phyloP scores from a whole-genome alignment of 2,113 vertebrate species.

The Cynocephalus volans region DNA sequence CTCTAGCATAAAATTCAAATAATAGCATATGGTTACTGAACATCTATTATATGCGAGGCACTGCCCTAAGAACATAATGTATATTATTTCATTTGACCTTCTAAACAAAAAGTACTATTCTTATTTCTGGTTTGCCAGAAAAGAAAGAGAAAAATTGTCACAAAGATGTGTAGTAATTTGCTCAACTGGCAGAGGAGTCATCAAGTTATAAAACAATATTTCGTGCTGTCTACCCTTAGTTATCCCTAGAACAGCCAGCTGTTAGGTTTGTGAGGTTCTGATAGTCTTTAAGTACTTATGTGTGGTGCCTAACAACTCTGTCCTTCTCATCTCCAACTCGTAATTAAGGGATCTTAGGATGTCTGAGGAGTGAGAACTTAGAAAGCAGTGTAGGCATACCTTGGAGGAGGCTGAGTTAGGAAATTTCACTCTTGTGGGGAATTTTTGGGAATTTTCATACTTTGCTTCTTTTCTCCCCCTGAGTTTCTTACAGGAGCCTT shows the following conservation, averaged over 20 bases:
- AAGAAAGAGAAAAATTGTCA: not conserved
- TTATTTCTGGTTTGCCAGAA: not conserved
- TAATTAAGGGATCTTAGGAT: not conserved
- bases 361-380: not conserved
- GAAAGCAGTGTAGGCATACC: not conserved
- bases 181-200: not conserved
- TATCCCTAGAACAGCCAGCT: not conserved
- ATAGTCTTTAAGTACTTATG: not conserved
- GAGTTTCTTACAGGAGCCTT: not conserved
- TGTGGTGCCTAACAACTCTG: not conserved
- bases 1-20: slow-evolving; percentile 10
- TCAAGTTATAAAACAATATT: not conserved
- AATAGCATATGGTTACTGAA: not conserved
- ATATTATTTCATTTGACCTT: slow-evolving; percentile 1
- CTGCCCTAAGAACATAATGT: not conserved
- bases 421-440: not conserved
- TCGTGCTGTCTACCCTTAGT: not conserved
- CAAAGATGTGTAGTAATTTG: not conserved
- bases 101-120: not conserved
- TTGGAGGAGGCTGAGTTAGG: not conserved
- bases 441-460: not conserved
- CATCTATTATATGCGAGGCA: not conserved
- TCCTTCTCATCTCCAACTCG: not conserved
- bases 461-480: not conserved
- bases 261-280: not conserved